These are phyloP conservation scores for Sebastes trivittatus DNA, from an alignment of 2,797 vertebrate species.

Conservation along the genomic window DNA sequence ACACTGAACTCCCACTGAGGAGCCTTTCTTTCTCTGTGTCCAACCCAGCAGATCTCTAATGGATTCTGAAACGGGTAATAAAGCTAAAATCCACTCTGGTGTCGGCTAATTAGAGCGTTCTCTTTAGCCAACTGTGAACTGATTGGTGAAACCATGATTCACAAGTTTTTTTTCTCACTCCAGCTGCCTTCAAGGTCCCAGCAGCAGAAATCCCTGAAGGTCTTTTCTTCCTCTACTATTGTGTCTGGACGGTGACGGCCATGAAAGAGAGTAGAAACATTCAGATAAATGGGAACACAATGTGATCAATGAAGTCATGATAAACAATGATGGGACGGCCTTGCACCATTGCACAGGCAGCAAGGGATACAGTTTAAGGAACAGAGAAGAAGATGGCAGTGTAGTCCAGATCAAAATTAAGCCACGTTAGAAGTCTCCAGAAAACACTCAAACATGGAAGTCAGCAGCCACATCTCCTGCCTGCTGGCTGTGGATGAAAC, in stretches of 20 bases:
- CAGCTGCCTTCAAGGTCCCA: constrained; percentile 22
- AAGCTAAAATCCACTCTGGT: background rate
- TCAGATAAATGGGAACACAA: constrained; percentile 46
- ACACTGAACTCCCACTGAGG: constrained; percentile 24
- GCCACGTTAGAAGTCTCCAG: background rate
- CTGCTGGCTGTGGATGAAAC: background rate
- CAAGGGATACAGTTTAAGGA: background rate
- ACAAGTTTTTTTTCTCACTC: background rate
- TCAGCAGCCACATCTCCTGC: background rate
- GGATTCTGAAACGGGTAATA: constrained; percentile 32
- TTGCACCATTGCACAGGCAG: constrained; percentile 35
- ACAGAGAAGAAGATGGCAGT: background rate
- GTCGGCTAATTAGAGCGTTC: background rate
- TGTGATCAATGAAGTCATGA: background rate
- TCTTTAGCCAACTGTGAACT: background rate
- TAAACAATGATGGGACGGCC: constrained; percentile 28
- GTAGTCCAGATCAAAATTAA: background rate
- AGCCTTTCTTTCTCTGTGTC: constrained; percentile 3
- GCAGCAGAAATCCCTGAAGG: constrained; percentile 23
- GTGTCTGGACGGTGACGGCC: constrained; percentile 44
- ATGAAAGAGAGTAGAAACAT: constrained; percentile 14
- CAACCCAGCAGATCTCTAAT: constrained; percentile 9
- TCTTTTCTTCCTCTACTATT: constrained; percentile 36
- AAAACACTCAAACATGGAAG: background rate
- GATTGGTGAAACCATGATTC: background rate